phyloP scores from a whole-genome alignment of 2,797 vertebrate genomes.

The Salarias fasciatus region DNA sequence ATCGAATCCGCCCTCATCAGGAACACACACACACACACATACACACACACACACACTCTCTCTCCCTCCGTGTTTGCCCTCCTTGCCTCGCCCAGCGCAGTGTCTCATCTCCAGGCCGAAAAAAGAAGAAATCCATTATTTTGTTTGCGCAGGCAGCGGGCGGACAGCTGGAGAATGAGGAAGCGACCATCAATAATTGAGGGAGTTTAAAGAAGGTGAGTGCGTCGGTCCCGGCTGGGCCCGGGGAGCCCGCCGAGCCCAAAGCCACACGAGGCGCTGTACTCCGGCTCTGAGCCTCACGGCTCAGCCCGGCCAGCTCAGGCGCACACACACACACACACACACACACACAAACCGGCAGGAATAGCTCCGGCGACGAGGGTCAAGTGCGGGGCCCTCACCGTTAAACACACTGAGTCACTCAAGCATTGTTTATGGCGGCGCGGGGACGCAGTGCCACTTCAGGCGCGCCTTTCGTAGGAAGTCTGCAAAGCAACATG shows the following conservation, averaged over 20 bases:
- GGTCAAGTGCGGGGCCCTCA: background rate
- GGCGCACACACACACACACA: background rate
- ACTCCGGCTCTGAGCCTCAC: no score
- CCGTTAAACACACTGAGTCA: conserved; percentile 13
- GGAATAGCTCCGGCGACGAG: conserved; percentile 7
- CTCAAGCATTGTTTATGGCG: conserved; percentile 28
- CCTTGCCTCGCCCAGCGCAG: background rate
- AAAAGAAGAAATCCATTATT: conserved; percentile 27
- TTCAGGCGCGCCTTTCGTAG: no score
- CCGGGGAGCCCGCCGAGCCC: conserved; percentile 36
- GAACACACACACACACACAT: background rate
- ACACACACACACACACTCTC: background rate
- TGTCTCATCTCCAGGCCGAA: conserved; percentile 15
- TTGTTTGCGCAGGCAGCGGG: conserved; percentile 19
- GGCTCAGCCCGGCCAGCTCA: no score
- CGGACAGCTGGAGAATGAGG: background rate
- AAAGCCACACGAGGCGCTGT: conserved; percentile 13
- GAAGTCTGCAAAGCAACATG: no score
- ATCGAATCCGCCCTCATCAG: conserved; percentile 4
- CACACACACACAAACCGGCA: background rate
- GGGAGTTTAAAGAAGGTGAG: conserved; percentile 41
- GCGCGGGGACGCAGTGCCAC: background rate
- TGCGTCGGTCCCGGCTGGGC: conserved; percentile 44
- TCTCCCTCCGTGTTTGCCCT: background rate
- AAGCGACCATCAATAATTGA: conserved; percentile 53